Evolutionary conservation across 2,797 vertebrate genomes (phyloP).

Genomic region (Anas capensis): DNA sequence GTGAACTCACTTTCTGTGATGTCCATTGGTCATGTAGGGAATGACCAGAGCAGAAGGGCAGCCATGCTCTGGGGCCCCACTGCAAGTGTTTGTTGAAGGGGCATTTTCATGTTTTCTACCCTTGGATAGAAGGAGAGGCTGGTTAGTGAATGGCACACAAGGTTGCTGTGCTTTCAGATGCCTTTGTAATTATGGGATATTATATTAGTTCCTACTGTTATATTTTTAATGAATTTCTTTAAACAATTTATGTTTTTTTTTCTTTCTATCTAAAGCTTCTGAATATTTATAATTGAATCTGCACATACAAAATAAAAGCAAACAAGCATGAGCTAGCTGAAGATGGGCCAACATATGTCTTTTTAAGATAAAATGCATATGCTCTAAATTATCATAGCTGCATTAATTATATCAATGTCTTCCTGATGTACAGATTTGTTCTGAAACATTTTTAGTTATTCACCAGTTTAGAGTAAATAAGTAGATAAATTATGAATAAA

Average conservation of each 20-base stretch:
- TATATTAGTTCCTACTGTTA: not conserved
- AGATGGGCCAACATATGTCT: not conserved
- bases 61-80: not conserved
- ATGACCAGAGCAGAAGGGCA: not conserved
- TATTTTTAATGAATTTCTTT: not conserved
- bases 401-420: not conserved
- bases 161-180: not conserved
- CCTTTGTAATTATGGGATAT: not conserved
- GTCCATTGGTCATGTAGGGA: not conserved
- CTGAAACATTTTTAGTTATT: not conserved
- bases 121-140: not conserved
- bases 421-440: not conserved
- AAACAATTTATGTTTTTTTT: not conserved
- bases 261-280: not conserved
- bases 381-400: not conserved
- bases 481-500: not conserved
- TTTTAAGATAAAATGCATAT: slow-evolving; percentile 11
- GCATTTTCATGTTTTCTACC: not conserved
- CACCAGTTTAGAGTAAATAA: not conserved
- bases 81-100: not conserved
- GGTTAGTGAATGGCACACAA: not conserved
- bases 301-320: not conserved
- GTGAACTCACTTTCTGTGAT: not conserved
- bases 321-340: not conserved
- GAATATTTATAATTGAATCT: not conserved